Conservation (phyloP, 2,888 invertebrate species). For the Drosophila tanythrix region DNA sequence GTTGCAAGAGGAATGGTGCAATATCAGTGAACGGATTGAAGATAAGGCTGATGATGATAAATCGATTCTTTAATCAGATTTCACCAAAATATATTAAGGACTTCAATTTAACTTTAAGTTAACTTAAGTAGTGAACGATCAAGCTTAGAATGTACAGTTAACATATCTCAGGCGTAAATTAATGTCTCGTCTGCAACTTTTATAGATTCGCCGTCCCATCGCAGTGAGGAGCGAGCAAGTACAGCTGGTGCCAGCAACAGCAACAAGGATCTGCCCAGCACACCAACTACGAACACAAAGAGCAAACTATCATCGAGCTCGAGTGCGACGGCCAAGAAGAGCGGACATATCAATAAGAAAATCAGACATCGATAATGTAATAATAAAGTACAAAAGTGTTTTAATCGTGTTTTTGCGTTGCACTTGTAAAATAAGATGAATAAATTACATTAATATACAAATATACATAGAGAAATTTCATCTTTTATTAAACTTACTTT, state of each 20-base stretch:
- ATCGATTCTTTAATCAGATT: constrained; percentile 1
- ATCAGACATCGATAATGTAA: constrained; percentile 90
- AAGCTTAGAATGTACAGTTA: constrained; percentile 22
- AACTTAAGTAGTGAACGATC: constrained; percentile 17
- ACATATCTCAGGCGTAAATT: background rate
- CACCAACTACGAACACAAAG: constrained; percentile 85
- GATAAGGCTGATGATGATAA: constrained; percentile 1
- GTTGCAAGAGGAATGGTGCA: background rate
- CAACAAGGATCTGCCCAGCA: constrained; percentile 78
- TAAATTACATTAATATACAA: constrained; percentile 20
- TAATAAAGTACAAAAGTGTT: constrained; percentile 5
- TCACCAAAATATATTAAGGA: background rate
- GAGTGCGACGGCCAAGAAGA: constrained; percentile 87
- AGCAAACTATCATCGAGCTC: constrained; percentile 86
- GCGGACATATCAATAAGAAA: constrained; percentile 92
- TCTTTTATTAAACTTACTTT: constrained; percentile 32
- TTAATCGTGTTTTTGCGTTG: constrained; percentile 29
- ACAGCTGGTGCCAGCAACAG: constrained; percentile 46
- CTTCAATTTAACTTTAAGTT: constrained; percentile 18
- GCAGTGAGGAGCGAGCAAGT: constrained; percentile 51
- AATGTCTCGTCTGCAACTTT: constrained; percentile 12
- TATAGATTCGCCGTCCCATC: constrained; percentile 77
- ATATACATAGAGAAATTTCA: background rate
- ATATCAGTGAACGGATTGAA: constrained; percentile 15
- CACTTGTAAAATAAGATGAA: constrained; percentile 27